phyloP scores from a whole-genome alignment of 2,797 vertebrate species.

The Coracias cyanogaster region DNA sequence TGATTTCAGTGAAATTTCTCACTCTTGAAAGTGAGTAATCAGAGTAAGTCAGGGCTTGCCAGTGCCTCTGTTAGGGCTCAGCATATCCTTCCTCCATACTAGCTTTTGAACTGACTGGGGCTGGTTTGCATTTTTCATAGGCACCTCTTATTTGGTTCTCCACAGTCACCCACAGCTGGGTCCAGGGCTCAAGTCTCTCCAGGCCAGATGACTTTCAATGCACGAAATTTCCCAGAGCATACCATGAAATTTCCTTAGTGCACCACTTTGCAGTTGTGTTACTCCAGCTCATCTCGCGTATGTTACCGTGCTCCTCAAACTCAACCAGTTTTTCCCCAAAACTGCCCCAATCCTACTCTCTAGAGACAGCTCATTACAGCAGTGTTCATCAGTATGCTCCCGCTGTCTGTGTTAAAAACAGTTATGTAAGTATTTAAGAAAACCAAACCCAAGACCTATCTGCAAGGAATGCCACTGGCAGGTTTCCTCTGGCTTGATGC shows the following conservation, averaged over 20 bases:
- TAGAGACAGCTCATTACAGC: not conserved
- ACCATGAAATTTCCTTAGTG: not conserved
- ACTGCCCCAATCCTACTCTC: not conserved
- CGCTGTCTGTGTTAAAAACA: not conserved
- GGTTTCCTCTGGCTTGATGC: not conserved
- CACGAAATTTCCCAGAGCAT: not conserved
- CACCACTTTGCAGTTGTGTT: not conserved
- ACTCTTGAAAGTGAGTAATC: not conserved
- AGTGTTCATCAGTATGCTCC: not conserved
- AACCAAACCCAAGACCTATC: not conserved
- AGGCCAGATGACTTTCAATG: not conserved
- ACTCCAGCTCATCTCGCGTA: not conserved
- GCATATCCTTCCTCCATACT: not conserved
- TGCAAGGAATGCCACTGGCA: not conserved
- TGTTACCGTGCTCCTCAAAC: not conserved
- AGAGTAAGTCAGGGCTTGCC: not conserved
- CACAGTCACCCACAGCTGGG: not conserved
- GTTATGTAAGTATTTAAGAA: not conserved
- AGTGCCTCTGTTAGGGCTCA: not conserved
- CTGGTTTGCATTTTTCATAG: not conserved
- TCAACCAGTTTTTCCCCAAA: not conserved
- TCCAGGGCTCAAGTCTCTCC: not conserved
- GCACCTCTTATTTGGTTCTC: rapidly evolving
- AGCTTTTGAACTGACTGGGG: not conserved
- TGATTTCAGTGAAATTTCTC: not conserved